A percentile compares a stretch with the other conserved stretches of the same genome.
These are phyloP conservation scores for Oxygymnocypris stewartii DNA, from an alignment of 2,113 vertebrate genomes.

Conservation along the genomic window DNA sequence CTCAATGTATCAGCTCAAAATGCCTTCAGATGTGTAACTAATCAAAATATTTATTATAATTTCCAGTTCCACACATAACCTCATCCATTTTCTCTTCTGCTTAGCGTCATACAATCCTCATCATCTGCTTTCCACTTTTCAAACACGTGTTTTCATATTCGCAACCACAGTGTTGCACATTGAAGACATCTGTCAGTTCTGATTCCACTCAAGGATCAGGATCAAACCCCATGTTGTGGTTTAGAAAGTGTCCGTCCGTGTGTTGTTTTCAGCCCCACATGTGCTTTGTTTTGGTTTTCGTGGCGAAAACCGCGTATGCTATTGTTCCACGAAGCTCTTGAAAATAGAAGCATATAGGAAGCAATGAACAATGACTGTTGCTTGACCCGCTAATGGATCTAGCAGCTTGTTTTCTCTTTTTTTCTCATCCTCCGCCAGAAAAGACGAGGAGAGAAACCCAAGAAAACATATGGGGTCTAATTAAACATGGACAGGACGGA, in stretches of 20 bases:
- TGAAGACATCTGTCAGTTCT: slow-evolving; percentile 49
- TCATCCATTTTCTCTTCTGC: background rate
- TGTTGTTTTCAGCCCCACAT: slow-evolving; percentile 48
- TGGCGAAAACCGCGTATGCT: slow-evolving; percentile 34
- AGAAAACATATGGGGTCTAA: slow-evolving; percentile 55
- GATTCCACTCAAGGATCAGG: slow-evolving; percentile 10
- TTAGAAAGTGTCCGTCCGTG: slow-evolving; percentile 18
- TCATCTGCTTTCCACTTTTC: slow-evolving; percentile 57
- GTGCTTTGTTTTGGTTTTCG: slow-evolving; percentile 60
- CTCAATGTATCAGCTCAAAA: background rate
- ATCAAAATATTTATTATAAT: background rate
- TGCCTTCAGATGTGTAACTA: background rate
- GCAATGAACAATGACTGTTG: slow-evolving; percentile 80
- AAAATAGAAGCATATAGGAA: slow-evolving; percentile 75
- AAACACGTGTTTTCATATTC: slow-evolving; percentile 58
- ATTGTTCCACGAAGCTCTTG: slow-evolving; percentile 70
- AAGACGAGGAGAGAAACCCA: slow-evolving; percentile 32
- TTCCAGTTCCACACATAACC: background rate
- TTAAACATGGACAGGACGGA: slow-evolving; percentile 42
- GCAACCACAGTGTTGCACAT: slow-evolving; percentile 8
- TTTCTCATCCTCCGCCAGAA: background rate
- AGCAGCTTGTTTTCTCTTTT: slow-evolving; percentile 63
- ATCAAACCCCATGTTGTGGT: slow-evolving; percentile 6
- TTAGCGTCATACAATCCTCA: slow-evolving; percentile 56
- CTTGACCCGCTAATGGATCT: slow-evolving; percentile 77